A percentile compares a stretch with the other conserved stretches of the same genome.
Evolutionary conservation across 2,113 vertebrate genomes (phyloP).

Genomic region (Muntiacus reevesi): DNA sequence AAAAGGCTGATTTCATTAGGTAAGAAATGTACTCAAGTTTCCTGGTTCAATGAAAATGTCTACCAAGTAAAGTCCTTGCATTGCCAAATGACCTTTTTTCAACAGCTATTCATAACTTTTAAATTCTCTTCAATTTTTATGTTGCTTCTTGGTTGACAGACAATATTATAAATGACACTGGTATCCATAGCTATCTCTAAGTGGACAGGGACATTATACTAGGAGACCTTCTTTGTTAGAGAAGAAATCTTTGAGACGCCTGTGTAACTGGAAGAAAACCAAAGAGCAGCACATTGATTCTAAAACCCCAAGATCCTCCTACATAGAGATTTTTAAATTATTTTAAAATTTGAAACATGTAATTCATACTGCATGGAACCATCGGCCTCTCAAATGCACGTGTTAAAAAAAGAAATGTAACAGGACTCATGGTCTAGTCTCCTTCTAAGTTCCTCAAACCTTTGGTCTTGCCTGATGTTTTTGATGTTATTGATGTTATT

Average conservation of each 20-base stretch:
- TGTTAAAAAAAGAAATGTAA: not conserved
- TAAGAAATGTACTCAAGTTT: not conserved
- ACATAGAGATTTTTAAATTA: not conserved
- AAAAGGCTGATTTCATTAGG: not conserved
- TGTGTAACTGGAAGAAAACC: not conserved
- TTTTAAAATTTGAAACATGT: not conserved
- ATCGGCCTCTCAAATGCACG: not conserved
- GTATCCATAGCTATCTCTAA: not conserved
- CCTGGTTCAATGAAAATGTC: not conserved
- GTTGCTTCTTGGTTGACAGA: not conserved
- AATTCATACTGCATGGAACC: not conserved
- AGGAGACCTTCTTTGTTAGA: not conserved
- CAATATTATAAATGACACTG: not conserved
- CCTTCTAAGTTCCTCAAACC: slow-evolving; percentile 66
- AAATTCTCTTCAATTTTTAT: not conserved
- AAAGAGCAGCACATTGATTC: not conserved
- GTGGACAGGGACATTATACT: not conserved
- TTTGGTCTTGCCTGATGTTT: slow-evolving; percentile 77
- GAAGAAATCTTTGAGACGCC: not conserved
- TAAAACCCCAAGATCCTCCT: not conserved
- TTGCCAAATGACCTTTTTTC: not conserved
- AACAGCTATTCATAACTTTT: not conserved
- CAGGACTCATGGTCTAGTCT: slow-evolving; percentile 65
- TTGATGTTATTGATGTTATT: slow-evolving; percentile 81
- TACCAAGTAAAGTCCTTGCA: not conserved